Evolutionary conservation across 2,888 invertebrate species (phyloP).

Genomic region (Gastracanthus pulcherrimus): DNA sequence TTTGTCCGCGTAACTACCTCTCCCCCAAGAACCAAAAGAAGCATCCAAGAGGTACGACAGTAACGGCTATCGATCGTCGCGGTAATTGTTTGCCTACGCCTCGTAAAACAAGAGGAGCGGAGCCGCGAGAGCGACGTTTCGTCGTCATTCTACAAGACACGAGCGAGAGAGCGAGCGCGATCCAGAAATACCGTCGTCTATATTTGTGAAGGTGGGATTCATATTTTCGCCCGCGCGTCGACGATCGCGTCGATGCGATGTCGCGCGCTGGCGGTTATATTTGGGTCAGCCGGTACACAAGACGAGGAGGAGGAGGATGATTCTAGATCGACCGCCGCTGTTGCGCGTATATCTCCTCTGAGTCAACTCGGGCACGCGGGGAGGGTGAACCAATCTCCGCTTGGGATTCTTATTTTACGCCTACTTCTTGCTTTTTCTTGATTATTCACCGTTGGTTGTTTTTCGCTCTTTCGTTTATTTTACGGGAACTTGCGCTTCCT

Average conservation of each 20-base stretch:
- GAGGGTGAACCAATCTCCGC: neutral
- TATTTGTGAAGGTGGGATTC: conserved; percentile 74
- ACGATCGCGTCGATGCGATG: conserved; percentile 58
- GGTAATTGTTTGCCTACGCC: conserved; percentile 17
- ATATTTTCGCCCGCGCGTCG: conserved; percentile 70
- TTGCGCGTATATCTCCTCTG: too few species aligned
- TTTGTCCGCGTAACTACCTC: neutral
- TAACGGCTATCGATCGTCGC: neutral
- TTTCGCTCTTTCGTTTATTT: neutral
- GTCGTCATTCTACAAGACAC: neutral
- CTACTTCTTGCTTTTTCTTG: neutral
- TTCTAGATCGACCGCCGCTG: conserved; percentile 11
- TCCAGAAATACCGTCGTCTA: conserved; percentile 75
- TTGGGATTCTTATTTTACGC: neutral
- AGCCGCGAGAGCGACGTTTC: neutral
- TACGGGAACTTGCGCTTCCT: too few species aligned
- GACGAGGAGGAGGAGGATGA: neutral
- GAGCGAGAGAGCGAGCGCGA: conserved; percentile 36
- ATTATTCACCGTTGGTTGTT: conserved; percentile 13
- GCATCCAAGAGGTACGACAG: neutral
- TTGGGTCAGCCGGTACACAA: neutral
- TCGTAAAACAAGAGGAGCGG: neutral
- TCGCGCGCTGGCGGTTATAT: neutral
- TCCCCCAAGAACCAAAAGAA: neutral
- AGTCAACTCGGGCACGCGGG: neutral